Percentiles rank a stretch among this genome's conserved stretches.
Evolutionary conservation across 2,113 vertebrate genomes (phyloP).

Genomic region (Canis aureus): DNA sequence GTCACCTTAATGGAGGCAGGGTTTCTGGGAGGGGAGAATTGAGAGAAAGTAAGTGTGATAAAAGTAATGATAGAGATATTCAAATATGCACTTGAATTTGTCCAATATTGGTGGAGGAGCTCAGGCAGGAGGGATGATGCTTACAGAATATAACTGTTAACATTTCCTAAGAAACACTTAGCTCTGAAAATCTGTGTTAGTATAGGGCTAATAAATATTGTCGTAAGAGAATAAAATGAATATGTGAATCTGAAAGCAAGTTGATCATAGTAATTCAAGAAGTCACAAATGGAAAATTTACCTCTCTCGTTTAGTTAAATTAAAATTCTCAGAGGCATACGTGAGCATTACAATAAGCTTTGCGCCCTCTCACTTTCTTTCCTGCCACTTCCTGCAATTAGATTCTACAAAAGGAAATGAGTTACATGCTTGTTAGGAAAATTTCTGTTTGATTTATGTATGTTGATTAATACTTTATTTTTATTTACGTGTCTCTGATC

Average conservation of each 20-base stretch:
- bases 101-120: too few species aligned
- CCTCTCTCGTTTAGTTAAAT: neutral
- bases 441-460: neutral
- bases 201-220: neutral
- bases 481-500: neutral
- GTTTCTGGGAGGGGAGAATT: neutral
- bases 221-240: neutral
- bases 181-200: neutral
- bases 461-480: constrained; percentile 30
- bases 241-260: neutral
- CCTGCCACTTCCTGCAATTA: neutral
- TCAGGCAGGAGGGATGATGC: fast-evolving
- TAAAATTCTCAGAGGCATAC: neutral
- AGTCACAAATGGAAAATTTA: neutral
- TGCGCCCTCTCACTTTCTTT: neutral
- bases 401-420: neutral
- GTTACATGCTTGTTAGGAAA: neutral
- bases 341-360: neutral
- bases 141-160: fast-evolving
- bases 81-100: fast-evolving
- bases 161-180: neutral
- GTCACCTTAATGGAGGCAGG: neutral
- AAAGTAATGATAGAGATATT: neutral
- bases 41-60: neutral
- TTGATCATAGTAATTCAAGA: neutral